Conservation (phyloP, 1,140 invertebrate species). For the Drosophila kurseongensis region DNA sequence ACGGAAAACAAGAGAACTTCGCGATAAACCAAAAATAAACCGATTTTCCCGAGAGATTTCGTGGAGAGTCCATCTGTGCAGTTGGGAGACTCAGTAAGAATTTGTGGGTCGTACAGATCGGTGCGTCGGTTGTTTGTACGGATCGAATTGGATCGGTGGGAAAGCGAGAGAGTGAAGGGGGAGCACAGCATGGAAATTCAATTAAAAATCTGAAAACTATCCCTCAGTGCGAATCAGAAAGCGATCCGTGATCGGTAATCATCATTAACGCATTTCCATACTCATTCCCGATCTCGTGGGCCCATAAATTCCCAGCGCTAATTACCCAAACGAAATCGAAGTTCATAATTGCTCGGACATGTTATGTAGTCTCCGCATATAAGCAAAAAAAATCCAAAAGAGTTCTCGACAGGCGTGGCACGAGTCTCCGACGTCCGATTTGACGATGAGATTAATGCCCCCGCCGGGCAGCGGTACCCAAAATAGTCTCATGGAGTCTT, state of each 20-base stretch:
- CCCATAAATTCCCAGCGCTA: conserved; percentile 21
- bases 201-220: conserved; percentile 36
- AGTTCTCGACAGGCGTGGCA: conserved; percentile 44
- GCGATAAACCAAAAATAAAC: conserved; percentile 42
- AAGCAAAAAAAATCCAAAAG: background rate
- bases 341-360: conserved; percentile 45
- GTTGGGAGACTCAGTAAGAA: conserved; percentile 22
- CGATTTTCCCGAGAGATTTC: conserved; percentile 38
- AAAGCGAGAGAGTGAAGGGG: background rate
- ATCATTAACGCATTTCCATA: conserved; percentile 17
- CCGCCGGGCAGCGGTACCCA: conserved; percentile 24
- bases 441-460: conserved; percentile 47
- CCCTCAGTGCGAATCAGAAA: conserved; percentile 28
- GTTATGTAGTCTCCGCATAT: conserved; percentile 37
- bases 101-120: conserved; percentile 47
- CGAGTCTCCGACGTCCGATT: conserved; percentile 19
- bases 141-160: conserved; percentile 3
- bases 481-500: conserved; percentile 47
- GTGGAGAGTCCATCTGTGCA: conserved; percentile 27
- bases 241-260: conserved; percentile 39
- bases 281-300: background rate
- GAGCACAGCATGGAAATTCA: conserved; percentile 31
- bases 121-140: conserved; percentile 29
- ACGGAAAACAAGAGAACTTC: conserved; percentile 38
- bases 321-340: conserved; percentile 38